phyloP scores from a whole-genome alignment of 2,113 vertebrate species.

The Dendropsophus ebraccatus region DNA sequence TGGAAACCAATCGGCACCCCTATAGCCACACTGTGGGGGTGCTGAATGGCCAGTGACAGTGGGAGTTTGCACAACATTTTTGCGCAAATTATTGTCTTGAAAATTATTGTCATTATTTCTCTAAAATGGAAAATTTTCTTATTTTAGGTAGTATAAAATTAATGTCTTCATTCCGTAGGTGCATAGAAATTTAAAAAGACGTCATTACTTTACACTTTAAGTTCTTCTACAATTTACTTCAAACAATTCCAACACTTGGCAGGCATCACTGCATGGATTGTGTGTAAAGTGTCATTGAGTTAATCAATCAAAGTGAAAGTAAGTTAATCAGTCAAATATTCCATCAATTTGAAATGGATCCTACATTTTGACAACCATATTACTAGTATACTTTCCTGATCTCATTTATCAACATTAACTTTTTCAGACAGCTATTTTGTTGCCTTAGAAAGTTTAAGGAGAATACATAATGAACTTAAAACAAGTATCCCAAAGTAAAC shows the following conservation, averaged over 20 bases:
- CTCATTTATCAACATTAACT: slow-evolving; percentile 38
- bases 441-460: not conserved
- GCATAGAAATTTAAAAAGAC: not conserved
- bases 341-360: slow-evolving; percentile 24
- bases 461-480: slow-evolving; percentile 4
- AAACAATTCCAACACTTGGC: not conserved
- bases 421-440: not conserved
- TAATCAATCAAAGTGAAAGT: slow-evolving; percentile 42
- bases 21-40: too few species aligned
- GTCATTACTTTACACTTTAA: not conserved
- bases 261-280: not conserved
- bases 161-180: not conserved
- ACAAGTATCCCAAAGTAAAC: not conserved
- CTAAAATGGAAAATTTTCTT: too few species aligned
- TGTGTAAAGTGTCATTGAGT: not conserved
- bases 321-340: slow-evolving; percentile 34
- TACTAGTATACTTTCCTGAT: not conserved
- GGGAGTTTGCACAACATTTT: too few species aligned
- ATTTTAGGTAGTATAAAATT: not conserved
- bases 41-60: too few species aligned
- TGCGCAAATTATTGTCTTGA: too few species aligned
- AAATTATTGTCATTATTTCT: too few species aligned
- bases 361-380: slow-evolving; percentile 22
- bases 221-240: not conserved
- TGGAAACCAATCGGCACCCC: too few species aligned